Evolutionary conservation across 2,888 invertebrate species (phyloP).

Genomic region (Volucella bombylans): DNA sequence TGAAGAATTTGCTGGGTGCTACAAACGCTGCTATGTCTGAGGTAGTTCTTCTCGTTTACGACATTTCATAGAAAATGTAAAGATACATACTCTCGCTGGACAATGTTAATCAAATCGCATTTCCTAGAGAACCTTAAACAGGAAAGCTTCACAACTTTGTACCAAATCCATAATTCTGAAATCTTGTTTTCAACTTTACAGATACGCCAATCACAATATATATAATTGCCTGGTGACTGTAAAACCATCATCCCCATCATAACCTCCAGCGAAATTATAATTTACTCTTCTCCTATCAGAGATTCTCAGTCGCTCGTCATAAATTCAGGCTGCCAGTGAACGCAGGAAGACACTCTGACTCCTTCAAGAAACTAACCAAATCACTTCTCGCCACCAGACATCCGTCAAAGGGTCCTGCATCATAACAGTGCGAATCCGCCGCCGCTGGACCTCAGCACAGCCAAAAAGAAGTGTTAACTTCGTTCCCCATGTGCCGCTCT

Average conservation of each 20-base stretch:
- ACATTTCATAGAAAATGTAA: too few species aligned
- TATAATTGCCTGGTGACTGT: conserved; percentile 44
- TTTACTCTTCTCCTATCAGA: conserved; percentile 37
- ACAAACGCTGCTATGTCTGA: too few species aligned
- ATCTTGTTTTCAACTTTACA: too few species aligned
- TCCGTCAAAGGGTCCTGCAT: conserved; percentile 49
- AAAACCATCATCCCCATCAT: conserved; percentile 44
- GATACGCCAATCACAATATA: background rate
- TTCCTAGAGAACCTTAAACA: too few species aligned
- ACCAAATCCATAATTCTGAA: too few species aligned
- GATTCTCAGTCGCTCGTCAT: conserved; percentile 38
- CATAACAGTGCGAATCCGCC: conserved; percentile 15
- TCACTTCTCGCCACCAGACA: conserved; percentile 64
- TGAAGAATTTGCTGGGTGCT: too few species aligned
- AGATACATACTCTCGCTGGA: too few species aligned
- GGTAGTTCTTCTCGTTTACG: too few species aligned
- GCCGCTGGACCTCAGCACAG: conserved; percentile 19
- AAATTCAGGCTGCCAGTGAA: conserved; percentile 42
- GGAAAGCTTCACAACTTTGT: too few species aligned
- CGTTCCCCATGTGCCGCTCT: conserved; percentile 81
- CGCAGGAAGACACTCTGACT: background rate
- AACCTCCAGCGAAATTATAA: conserved; percentile 47
- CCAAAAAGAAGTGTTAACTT: conserved; percentile 81
- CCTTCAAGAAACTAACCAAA: background rate
- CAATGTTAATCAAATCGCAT: too few species aligned